Evolutionary conservation across 1,140 invertebrate species (phyloP).

Genomic region (Zaprionus africanus): DNA sequence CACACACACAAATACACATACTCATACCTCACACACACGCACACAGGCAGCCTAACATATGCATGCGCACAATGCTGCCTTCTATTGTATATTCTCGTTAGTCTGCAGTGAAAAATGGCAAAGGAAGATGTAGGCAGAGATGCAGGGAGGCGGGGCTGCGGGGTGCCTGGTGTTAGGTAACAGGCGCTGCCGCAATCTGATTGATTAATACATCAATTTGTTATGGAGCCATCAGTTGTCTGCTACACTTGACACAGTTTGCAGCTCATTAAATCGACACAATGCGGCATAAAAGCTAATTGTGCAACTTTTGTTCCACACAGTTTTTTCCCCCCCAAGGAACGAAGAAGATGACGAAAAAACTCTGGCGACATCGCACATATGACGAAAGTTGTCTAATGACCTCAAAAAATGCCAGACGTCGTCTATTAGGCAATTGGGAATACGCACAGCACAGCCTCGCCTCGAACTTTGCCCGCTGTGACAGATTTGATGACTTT

Average conservation of each 20-base stretch:
- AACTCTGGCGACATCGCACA: conserved; percentile 35
- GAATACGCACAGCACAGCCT: not conserved
- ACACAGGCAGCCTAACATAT: conserved; percentile 20
- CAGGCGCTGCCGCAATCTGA: conserved; percentile 48
- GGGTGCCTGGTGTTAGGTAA: not conserved
- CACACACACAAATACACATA: not conserved
- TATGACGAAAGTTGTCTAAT: conserved; percentile 46
- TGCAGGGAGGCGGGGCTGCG: not conserved
- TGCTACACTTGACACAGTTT: conserved; percentile 76
- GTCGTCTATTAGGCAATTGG: conserved; percentile 28
- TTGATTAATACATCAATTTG: conserved; percentile 83
- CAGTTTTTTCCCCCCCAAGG: not conserved
- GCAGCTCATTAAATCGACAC: conserved; percentile 80
- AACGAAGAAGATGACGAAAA: not conserved
- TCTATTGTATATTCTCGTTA: conserved; percentile 56
- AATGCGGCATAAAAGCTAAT: conserved; percentile 79
- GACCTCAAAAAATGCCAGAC: conserved; percentile 22
- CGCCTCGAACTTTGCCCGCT: not conserved
- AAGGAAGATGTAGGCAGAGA: not conserved
- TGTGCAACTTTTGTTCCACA: conserved; percentile 60
- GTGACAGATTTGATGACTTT: conserved; percentile 5
- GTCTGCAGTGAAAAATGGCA: conserved; percentile 61
- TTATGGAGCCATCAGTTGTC: conserved; percentile 71
- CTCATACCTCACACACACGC: not conserved
- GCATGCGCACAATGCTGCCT: conserved; percentile 31